These are phyloP conservation scores for Callaeas wilsoni DNA, from an alignment of 2,113 vertebrate genomes.

Conservation along the genomic window DNA sequence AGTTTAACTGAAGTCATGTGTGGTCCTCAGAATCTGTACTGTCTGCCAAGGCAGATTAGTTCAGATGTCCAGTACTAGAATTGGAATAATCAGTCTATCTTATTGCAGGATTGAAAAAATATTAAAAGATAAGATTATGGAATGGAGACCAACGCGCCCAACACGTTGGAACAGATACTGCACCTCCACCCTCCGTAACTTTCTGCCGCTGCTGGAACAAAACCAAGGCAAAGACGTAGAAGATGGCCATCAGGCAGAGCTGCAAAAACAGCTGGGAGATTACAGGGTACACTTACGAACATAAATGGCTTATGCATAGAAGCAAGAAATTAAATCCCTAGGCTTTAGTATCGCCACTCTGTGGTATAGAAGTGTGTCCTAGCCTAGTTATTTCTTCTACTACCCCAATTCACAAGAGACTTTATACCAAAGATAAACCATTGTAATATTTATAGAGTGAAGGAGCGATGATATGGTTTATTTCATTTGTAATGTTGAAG, in stretches of 20 bases:
- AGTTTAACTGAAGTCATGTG: neutral
- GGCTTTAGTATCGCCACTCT: rapidly evolving
- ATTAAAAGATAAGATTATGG: slow-evolving; percentile 94
- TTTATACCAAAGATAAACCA: neutral
- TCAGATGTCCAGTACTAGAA: neutral
- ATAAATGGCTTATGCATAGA: neutral
- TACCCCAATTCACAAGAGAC: neutral
- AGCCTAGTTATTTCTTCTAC: neutral
- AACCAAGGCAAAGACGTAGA: slow-evolving; percentile 81
- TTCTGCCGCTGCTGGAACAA: slow-evolving; percentile 86
- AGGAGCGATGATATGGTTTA: neutral
- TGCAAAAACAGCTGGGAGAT: slow-evolving; percentile 87
- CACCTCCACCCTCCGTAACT: slow-evolving; percentile 83
- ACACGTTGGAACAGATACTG: slow-evolving; percentile 97
- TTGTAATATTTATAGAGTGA: neutral
- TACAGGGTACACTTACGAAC: slow-evolving; percentile 76
- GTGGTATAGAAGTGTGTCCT: neutral
- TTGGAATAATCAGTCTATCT: neutral
- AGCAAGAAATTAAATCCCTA: neutral
- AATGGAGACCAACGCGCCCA: slow-evolving; percentile 90
- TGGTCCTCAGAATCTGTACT: neutral
- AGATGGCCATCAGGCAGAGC: slow-evolving; percentile 83
- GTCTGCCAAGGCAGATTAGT: neutral
- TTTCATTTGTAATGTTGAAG: neutral
- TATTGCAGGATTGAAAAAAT: slow-evolving; percentile 89